A percentile compares a stretch with the other conserved stretches of the same genome.
phyloP scores from a whole-genome alignment of 2,888 invertebrate genomes.

The Blomia tropicalis region DNA sequence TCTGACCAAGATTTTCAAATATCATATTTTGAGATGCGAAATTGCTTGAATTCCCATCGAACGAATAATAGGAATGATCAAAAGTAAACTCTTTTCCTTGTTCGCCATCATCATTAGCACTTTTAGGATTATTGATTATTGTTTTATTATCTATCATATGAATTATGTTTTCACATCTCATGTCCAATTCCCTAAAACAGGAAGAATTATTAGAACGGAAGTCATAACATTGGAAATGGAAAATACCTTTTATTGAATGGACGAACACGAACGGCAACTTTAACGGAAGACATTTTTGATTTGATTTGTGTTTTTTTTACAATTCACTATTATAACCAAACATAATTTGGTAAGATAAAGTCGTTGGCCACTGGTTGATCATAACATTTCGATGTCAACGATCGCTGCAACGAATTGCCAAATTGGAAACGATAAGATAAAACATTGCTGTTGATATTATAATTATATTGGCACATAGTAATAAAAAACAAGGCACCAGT shows the following conservation, averaged over 20 bases:
- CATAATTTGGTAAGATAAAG: too few relatives aligned
- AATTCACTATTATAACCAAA: too few relatives aligned
- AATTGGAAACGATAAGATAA: too few relatives aligned
- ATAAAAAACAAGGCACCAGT: too few relatives aligned
- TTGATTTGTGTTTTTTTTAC: too few relatives aligned
- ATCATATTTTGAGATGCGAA: slow-evolving; percentile 55
- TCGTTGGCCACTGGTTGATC: too few relatives aligned
- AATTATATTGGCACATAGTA: too few relatives aligned
- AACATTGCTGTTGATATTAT: too few relatives aligned
- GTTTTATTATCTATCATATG: slow-evolving; percentile 72
- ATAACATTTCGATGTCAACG: too few relatives aligned
- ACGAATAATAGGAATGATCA: slow-evolving; percentile 77
- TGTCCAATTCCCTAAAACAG: slow-evolving; percentile 54
- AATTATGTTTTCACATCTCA: slow-evolving; percentile 63
- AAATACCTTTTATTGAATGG: slow-evolving; percentile 52
- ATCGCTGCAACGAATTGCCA: too few relatives aligned
- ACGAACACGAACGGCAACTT: slow-evolving; percentile 75
- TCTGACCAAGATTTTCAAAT: slow-evolving; percentile 42
- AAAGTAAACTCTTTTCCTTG: slow-evolving; percentile 63
- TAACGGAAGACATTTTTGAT: slow-evolving; percentile 62
- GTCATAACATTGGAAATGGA: slow-evolving; percentile 14
- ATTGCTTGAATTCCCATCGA: slow-evolving; percentile 49
- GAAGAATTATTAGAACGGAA: slow-evolving; percentile 32
- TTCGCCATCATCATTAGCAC: slow-evolving; percentile 33
- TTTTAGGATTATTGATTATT: slow-evolving; percentile 56